Conservation (phyloP, 2,797 vertebrate species). For the Chelidonichthys spinosus region DNA sequence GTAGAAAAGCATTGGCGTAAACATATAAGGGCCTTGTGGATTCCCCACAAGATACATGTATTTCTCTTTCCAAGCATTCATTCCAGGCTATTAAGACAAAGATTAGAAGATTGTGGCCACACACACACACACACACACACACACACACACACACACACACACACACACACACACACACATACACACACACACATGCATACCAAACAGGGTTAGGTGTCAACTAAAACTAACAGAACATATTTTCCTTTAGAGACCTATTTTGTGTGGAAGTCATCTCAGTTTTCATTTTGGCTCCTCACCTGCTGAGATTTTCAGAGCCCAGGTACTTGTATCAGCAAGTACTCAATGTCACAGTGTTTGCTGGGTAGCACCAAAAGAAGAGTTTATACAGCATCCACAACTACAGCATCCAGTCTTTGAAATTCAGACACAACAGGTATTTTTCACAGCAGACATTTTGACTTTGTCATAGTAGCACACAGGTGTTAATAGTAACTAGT, state of each 20-base stretch:
- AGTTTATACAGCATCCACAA: slow-evolving; percentile 35
- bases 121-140: no score
- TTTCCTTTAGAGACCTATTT: slow-evolving; percentile 3
- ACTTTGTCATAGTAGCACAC: neutral
- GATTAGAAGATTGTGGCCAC: slow-evolving; percentile 10
- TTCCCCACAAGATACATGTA: slow-evolving; percentile 9
- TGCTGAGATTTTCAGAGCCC: slow-evolving; percentile 52
- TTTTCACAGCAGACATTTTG: slow-evolving; percentile 4
- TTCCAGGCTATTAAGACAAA: slow-evolving; percentile 17
- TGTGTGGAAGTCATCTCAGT: slow-evolving; percentile 35
- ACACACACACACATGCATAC: neutral
- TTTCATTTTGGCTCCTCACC: slow-evolving; percentile 66
- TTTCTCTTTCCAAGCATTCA: slow-evolving; percentile 32
- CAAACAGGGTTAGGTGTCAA: neutral
- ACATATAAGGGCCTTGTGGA: slow-evolving; percentile 23
- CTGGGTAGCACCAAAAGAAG: slow-evolving; percentile 43
- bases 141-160: no score
- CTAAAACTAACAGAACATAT: neutral
- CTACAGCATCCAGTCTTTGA: slow-evolving; percentile 18
- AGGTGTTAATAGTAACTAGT: neutral
- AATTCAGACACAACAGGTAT: neutral
- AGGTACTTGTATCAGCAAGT: slow-evolving; percentile 56
- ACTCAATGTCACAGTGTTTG: slow-evolving; percentile 52
- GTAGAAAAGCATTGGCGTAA: neutral
- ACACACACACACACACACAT: neutral